These are phyloP conservation scores for Rhagologus leucostigma DNA, from an alignment of 2,113 vertebrate genomes.

Conservation along the genomic window DNA sequence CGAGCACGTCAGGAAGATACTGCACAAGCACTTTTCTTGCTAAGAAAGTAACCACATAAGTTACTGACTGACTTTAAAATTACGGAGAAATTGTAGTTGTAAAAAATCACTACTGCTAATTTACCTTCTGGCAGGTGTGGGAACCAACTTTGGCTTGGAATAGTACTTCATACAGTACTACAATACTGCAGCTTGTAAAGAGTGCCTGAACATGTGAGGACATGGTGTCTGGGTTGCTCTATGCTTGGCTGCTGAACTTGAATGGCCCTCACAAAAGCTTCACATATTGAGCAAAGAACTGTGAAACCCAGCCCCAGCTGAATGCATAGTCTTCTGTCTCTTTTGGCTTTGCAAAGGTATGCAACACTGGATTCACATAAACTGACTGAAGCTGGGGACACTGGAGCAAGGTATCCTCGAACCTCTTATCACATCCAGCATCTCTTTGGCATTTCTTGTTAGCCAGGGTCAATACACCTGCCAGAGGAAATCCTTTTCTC, in stretches of 20 bases:
- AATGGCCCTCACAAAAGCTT: background rate
- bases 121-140: background rate
- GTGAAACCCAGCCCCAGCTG: background rate
- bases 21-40: background rate
- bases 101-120: background rate
- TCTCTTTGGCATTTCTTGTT: background rate
- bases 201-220: background rate
- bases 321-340: background rate
- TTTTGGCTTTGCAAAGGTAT: background rate
- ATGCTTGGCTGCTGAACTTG: constrained; percentile 3
- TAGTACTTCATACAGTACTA: background rate
- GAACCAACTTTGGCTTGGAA: background rate
- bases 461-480: background rate
- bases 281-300: background rate
- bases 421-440: background rate
- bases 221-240: background rate
- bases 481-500: background rate
- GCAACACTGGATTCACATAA: background rate
- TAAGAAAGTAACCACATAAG: background rate
- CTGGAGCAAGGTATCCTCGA: background rate
- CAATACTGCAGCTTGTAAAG: background rate
- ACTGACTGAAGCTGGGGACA: background rate
- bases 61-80: background rate
- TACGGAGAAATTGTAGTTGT: background rate
- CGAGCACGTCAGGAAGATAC: background rate